These are phyloP conservation scores for Tetramorium alpestre DNA, from an alignment of 1,140 invertebrate genomes.

Conservation along the genomic window DNA sequence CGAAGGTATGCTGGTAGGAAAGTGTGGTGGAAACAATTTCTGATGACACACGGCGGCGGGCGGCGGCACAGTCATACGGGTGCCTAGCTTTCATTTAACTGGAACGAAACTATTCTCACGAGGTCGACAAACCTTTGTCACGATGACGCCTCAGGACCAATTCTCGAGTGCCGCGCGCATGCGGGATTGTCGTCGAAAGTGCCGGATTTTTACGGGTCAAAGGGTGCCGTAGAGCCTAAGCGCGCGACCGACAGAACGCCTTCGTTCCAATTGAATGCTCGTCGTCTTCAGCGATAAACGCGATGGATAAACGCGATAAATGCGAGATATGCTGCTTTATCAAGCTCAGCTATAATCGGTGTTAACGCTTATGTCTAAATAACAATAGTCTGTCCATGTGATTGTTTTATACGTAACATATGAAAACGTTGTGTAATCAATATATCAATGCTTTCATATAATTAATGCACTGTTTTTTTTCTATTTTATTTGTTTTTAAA, in stretches of 20 bases:
- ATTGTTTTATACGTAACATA: neutral
- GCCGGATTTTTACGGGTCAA: conserved; percentile 69
- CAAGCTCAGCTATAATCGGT: neutral
- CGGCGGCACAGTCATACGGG: conserved; percentile 65
- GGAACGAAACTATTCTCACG: conserved; percentile 71
- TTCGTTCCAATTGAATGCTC: conserved; percentile 56
- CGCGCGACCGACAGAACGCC: conserved; percentile 23
- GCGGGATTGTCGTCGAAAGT: conserved; percentile 70
- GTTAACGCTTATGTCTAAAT: neutral
- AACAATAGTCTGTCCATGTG: neutral
- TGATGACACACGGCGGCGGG: conserved; percentile 34
- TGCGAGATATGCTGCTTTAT: conserved; percentile 46
- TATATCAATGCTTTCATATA: neutral
- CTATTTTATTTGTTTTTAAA: neutral
- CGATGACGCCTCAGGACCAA: conserved; percentile 56
- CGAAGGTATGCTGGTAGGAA: conserved; percentile 69
- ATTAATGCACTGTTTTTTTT: neutral
- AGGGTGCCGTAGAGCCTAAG: conserved; percentile 55
- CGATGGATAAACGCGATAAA: conserved; percentile 19
- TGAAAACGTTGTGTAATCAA: neutral
- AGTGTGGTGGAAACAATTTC: conserved; percentile 51
- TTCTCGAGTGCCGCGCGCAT: conserved; percentile 62
- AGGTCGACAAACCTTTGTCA: conserved; percentile 63
- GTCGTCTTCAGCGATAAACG: conserved; percentile 45
- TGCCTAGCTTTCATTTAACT: conserved; percentile 47